Conservation (phyloP, 2,888 invertebrate genomes). For the Mongoloraphidia duomilia region DNA sequence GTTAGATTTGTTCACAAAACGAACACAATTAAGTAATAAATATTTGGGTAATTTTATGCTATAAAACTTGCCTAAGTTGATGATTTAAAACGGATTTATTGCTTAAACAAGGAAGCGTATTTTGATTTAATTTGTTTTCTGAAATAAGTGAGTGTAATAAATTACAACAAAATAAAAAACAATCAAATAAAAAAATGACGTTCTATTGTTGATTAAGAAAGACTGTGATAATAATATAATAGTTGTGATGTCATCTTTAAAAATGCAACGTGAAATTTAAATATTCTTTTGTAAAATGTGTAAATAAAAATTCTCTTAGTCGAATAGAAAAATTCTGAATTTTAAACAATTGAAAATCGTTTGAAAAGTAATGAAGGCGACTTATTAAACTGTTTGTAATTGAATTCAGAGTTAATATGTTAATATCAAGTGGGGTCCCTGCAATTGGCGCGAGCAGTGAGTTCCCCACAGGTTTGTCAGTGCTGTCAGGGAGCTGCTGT, state of each 20-base stretch:
- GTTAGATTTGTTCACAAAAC: too few relatives aligned
- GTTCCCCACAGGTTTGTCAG: slow-evolving; percentile 27
- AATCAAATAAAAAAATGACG: neutral
- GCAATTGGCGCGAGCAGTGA: slow-evolving; percentile 38
- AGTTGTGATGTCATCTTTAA: too few relatives aligned
- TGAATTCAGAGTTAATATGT: slow-evolving; percentile 30
- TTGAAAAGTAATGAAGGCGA: slow-evolving; percentile 12
- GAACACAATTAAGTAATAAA: too few relatives aligned
- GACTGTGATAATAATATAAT: neutral
- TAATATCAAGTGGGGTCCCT: slow-evolving; percentile 48
- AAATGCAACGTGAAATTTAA: neutral
- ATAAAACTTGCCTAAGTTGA: too few relatives aligned
- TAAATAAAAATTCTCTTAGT: neutral
- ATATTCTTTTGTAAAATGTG: neutral
- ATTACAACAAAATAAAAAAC: neutral
- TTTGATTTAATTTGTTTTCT: too few relatives aligned
- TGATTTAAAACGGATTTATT: too few relatives aligned
- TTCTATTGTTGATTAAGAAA: neutral
- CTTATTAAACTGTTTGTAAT: neutral
- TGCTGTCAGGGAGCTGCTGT: slow-evolving; percentile 28
- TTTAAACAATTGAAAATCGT: neutral
- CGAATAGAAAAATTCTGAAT: neutral
- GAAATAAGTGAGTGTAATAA: too few relatives aligned
- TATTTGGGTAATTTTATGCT: too few relatives aligned
- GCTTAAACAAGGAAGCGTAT: too few relatives aligned